Base-by-base conservation (phyloP, 2,797 vertebrate genomes). In the Pterois miles region DNA sequence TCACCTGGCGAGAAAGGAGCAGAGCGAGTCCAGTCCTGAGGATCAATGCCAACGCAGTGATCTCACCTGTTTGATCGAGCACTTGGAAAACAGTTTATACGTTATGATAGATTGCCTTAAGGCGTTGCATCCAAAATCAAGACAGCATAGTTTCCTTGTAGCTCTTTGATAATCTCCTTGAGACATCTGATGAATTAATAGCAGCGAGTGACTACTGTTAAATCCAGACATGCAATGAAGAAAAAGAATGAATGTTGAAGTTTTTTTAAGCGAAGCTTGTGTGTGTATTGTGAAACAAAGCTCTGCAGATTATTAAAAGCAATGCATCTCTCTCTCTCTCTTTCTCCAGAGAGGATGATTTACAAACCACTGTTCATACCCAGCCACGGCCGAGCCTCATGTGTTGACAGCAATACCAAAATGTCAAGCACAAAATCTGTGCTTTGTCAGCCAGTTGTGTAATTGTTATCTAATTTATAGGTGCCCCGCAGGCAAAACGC, bases 401-500 rank as follows among this genome's bases (percentile, higher is more conserved):
- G 86, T 86, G 87, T 87, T 91, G 93, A 94, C 90, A 92, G 89
- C 87, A 82, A 67, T 88, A 82, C 71, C 76, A 78, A 89, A 76
- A 84, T 77, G 86, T 84, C 86, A 87, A 80, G 86, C 82, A 83
- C 74, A 91, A 93, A 93, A 86, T 85, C 57, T 80, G 74, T 74
- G 75, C 79, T 91, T 93, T 94, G 90, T 90, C 82, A 93, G 81
- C 76, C 83, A 78, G 80, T 89, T 90, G 72, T 91, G 57, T 93
- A 94, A 93, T 92, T 93, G 89, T 91, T 88, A 50, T 93, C 87
- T 87, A 93, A 93, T 95, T 94, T 94, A 94, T 94, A 76, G 92
- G 85, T 74, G 76, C 86, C 91, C 91, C 52, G 8, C 65, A 84
- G 92, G 91, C 53, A 85, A 84, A 84, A 67, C 46, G n/a, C 38